A percentile compares a stretch with the other conserved stretches of the same genome.
Conservation (phyloP, 2,797 vertebrate genomes). For the Luscinia luscinia region DNA sequence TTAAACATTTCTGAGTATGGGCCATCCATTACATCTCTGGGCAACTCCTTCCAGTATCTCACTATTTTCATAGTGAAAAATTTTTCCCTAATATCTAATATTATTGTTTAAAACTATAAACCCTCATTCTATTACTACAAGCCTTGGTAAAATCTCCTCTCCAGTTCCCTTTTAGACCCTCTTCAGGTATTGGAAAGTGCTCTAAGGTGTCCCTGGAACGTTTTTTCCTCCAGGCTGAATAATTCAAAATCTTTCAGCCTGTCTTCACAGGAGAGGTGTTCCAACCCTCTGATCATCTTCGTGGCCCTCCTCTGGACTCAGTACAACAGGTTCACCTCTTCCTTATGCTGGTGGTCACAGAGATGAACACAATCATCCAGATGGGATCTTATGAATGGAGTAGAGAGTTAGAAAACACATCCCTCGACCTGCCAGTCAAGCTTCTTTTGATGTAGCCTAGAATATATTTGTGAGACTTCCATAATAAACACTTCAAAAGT, state of each 20-base stretch:
- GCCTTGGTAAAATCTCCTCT: not conserved
- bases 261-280: not conserved
- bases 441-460: not conserved
- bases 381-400: not conserved
- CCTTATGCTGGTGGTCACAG: not conserved
- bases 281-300: not conserved
- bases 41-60: not conserved
- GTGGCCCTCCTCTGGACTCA: not conserved
- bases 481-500: not conserved
- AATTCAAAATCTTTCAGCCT: too few species aligned
- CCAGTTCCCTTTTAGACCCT: not conserved
- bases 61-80: not conserved
- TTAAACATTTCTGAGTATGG: not conserved
- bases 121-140: not conserved
- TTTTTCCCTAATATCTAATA: not conserved
- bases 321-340: not conserved
- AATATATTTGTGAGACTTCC: not conserved
- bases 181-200: not conserved
- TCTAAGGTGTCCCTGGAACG: not conserved
- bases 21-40: not conserved
- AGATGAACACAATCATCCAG: not conserved
- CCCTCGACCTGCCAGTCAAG: fast-evolving
- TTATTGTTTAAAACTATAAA: not conserved
- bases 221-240: not conserved
- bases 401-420: fast-evolving